These are phyloP conservation scores for Rotaria socialis DNA, from an alignment of 2,888 invertebrate species.

Conservation along the genomic window DNA sequence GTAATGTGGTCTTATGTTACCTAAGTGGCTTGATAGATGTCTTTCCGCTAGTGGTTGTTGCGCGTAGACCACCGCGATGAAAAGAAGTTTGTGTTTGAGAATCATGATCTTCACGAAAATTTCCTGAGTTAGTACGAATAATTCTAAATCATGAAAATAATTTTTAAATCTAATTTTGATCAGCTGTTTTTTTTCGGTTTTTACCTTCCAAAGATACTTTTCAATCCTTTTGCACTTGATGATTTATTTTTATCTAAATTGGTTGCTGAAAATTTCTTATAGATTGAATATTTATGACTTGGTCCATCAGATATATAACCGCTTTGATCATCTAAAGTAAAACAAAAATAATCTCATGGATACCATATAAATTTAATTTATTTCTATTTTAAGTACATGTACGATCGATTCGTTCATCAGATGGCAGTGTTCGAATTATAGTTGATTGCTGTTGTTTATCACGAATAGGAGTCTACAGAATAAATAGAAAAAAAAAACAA, in stretches of 20 bases:
- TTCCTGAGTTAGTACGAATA: conserved; percentile 27
- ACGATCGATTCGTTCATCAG: conserved; percentile 1
- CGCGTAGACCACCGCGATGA: conserved; percentile 43
- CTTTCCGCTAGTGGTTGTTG: conserved; percentile 41
- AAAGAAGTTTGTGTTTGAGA: background rate
- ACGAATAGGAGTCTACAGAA: background rate
- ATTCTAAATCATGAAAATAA: background rate
- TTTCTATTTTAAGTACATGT: background rate
- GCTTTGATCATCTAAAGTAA: conserved; percentile 15
- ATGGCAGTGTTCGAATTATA: background rate
- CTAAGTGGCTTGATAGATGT: conserved; percentile 8
- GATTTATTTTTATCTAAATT: conserved; percentile 34
- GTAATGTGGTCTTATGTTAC: background rate
- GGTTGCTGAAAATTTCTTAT: conserved; percentile 7
- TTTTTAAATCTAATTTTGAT: no score
- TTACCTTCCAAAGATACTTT: conserved; percentile 32
- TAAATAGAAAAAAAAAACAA: background rate
- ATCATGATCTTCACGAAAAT: conserved; percentile 19
- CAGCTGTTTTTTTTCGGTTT: no score
- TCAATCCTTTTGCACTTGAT: conserved; percentile 34
- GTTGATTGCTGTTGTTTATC: conserved; percentile 15
- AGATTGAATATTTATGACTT: conserved; percentile 27
- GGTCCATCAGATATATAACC: conserved; percentile 34
- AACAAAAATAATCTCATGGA: no score
- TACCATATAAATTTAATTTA: no score